Conservation (phyloP, 2,797 vertebrate genomes). For the Onychomys leucogaster region DNA sequence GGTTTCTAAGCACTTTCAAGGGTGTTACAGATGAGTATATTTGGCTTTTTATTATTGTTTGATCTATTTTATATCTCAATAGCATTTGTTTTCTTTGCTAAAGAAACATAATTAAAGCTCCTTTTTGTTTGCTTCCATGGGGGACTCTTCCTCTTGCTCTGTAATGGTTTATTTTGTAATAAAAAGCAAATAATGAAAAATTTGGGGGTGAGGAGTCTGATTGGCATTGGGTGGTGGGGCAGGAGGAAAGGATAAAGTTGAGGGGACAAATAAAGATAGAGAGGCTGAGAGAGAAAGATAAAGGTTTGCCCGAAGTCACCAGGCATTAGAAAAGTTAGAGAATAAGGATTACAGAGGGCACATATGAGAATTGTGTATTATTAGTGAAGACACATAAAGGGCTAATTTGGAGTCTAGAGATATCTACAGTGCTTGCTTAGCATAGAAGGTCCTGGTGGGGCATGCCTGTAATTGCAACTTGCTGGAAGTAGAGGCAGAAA, state of each 20-base stretch:
- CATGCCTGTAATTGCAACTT: not conserved
- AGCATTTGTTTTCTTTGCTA: slow-evolving; percentile 31
- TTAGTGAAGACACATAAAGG: not conserved
- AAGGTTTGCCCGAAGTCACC: not conserved
- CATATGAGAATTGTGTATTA: not conserved
- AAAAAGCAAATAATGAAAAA: slow-evolving; percentile 2
- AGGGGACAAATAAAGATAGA: not conserved
- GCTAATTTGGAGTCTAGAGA: not conserved
- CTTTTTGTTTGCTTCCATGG: not conserved
- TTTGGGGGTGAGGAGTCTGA: not conserved
- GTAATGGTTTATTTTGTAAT: slow-evolving; percentile 35
- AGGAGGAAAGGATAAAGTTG: not conserved
- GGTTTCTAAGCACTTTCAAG: slow-evolving; percentile 29
- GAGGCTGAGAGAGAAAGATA: not conserved
- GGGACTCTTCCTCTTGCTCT: slow-evolving; percentile 7
- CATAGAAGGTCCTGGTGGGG: not conserved
- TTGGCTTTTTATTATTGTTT: slow-evolving; percentile 30
- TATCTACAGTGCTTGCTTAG: not conserved
- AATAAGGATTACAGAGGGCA: not conserved
- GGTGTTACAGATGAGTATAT: slow-evolving; percentile 7
- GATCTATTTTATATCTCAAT: slow-evolving; percentile 34
- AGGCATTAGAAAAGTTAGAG: slow-evolving; percentile 8
- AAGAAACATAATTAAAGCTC: slow-evolving; percentile 18
- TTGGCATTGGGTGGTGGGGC: not conserved
- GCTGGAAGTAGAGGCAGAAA: not conserved